Evolutionary conservation across 2,888 invertebrate genomes (phyloP).

Genomic region (Leptinotarsa juncta): DNA sequence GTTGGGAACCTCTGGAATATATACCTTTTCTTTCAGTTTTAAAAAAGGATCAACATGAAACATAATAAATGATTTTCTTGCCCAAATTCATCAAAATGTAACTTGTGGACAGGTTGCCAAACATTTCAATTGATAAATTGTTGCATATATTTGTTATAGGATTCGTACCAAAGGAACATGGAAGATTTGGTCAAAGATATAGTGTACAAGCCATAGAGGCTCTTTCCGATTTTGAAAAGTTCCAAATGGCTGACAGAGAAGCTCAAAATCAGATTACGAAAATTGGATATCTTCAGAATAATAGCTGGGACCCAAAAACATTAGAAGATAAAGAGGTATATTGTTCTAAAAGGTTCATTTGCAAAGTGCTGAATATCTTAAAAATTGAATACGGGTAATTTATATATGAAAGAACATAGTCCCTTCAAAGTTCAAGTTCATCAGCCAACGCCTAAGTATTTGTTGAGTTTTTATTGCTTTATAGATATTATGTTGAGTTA

Average conservation of each 20-base stretch:
- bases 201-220: slow-evolving; percentile 80
- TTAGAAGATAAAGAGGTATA: slow-evolving; percentile 73
- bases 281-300: slow-evolving; percentile 72
- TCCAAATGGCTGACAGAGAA: slow-evolving; percentile 71
- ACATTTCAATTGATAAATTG: background rate
- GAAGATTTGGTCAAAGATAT: slow-evolving; percentile 78
- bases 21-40: background rate
- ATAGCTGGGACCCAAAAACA: slow-evolving; percentile 73
- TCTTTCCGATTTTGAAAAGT: slow-evolving; percentile 76
- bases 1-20: too few relatives aligned
- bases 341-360: slow-evolving; percentile 31
- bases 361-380: background rate
- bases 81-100: background rate
- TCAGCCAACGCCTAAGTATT: too few relatives aligned
- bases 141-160: slow-evolving; percentile 63
- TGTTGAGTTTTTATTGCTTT: too few relatives aligned
- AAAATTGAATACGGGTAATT: background rate
- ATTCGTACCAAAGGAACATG: slow-evolving; percentile 75
- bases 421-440: too few relatives aligned
- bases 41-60: too few relatives aligned
- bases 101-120: background rate
- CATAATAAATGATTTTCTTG: background rate
- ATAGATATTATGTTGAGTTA: too few relatives aligned
- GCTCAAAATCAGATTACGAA: slow-evolving; percentile 72
- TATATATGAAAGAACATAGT: background rate